Base-by-base conservation (phyloP, 2,888 invertebrate species). In the Ophraella communa region DNA sequence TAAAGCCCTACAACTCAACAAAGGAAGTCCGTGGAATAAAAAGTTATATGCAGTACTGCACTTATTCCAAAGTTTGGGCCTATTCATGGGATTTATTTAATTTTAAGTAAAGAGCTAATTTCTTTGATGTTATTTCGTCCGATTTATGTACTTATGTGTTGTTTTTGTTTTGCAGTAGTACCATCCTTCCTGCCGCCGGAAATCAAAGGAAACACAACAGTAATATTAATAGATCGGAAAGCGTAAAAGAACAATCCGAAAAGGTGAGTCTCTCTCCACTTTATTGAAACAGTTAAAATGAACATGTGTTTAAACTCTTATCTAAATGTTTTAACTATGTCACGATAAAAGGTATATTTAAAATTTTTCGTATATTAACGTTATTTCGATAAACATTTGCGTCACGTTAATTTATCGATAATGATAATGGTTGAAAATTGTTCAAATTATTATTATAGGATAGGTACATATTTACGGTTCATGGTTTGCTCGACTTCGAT, bases 241-340 rank as follows among this genome's bases (percentile, higher is more conserved):
- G 83, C 73, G 82, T 82, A 18, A 83, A 82, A 65, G 82, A 83
- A 71, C 81, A 81, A 64, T 79, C 82, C n/a, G 83, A 83, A 75
- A 83, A 82, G 77, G 78, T 78, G 67, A 74, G 69, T 65, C 7
- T n/a, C 23, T n/a, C n/a, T n/a, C n/a, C n/a, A n/a, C n/a, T 33
- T 33, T 33, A 1, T 11, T 11, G 8, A 33, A 33, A 33, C 11
- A 11, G 8, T 33, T 11, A 11, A 27, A 27, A 27, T 10, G 30
- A 10, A 3, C n/a, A 35, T 14, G 11, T 35, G 3, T 35, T 35
- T 35, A n/a, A 35, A 35, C 4, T 11, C n/a, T 35, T 35, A 35
- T 35, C n/a, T 35, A 3, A 14, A 35, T 17, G 17, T 39, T 39
- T 17, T 17, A 39, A 39, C 39, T 14, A 14, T 39, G 1, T 17